Evolutionary conservation across 2,888 invertebrate species (phyloP).

Genomic region (Zelleria hepariella): DNA sequence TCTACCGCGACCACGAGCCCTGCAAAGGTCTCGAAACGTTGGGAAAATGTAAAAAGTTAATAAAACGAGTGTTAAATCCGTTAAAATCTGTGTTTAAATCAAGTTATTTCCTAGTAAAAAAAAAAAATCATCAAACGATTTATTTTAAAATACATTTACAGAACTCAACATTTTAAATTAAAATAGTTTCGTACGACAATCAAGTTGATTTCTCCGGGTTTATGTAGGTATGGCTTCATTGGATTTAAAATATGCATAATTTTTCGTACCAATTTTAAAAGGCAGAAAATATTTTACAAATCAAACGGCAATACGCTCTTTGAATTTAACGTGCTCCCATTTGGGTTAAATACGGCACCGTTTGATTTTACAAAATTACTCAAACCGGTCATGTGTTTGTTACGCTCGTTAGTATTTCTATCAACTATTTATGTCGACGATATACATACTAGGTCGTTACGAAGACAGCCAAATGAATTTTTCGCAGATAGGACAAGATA

Average conservation of each 20-base stretch:
- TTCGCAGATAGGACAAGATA: too few species aligned
- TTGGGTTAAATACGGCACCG: slow-evolving; percentile 11
- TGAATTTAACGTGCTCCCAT: slow-evolving; percentile 9
- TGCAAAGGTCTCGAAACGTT: too few species aligned
- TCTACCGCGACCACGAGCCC: too few species aligned
- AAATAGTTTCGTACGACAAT: neutral
- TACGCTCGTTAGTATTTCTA: slow-evolving; percentile 6
- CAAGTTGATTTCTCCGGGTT: neutral
- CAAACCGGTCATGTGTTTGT: slow-evolving; percentile 11
- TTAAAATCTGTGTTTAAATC: neutral
- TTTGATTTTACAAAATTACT: slow-evolving; percentile 12
- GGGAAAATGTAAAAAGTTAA: too few species aligned
- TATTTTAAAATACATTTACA: too few species aligned
- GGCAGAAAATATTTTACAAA: too few species aligned
- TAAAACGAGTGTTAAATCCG: neutral
- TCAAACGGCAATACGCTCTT: too few species aligned
- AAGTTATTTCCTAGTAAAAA: neutral
- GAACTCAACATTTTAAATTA: neutral
- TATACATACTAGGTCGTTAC: neutral
- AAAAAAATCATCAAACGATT: neutral
- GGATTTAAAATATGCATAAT: neutral
- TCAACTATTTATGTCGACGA: slow-evolving; percentile 12
- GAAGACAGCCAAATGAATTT: neutral
- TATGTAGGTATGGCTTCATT: neutral
- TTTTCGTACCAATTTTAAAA: too few species aligned